Evolutionary conservation across 2,888 invertebrate genomes (phyloP), one percentile per base, ranked within the genome.

Genomic region (Yponomeuta evonymella): DNA sequence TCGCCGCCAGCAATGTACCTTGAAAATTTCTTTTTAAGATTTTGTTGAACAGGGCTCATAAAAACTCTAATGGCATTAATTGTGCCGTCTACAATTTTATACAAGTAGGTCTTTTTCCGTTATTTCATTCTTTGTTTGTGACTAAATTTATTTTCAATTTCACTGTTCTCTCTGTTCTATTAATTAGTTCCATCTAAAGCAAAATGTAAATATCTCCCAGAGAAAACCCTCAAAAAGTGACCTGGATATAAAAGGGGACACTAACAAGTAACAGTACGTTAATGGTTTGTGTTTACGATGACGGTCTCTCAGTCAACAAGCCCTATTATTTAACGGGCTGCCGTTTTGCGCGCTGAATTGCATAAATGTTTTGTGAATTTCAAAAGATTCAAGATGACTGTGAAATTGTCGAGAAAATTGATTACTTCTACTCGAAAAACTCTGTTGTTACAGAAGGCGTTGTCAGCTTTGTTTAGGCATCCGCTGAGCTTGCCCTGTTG

Each of bases 351-450:
- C 87, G 86, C 87, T 90, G 90, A 89, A 90, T 90, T 90, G 89
- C 87, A 89, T 89, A 88, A 91, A 90, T 90, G 88, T 89, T 89
- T 90, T 90, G 89, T 89, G 85, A 83, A 81, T 79, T 83, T 85
- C 86, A 89, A 90, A 90, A 91, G 88, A 88, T 88, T 88, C 82
- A 83, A 88, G 88, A 90, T 88, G 89, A 90, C 88, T 86, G 86
- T 86, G 88, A 90, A 90, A 91, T 89, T 90, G 89, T 90, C 87
- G 85, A 88, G 89, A 90, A 89, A 89, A 90, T 90, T 90, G 89
- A 90, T 90, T 86, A 87, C 84, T 90, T 90, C 86, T 88, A 87
- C 86, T 86, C 79, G 80, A 88, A 83, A 81, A 81, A 85, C 78
- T 80, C 76, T 78, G 81, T 85, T 84, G 83, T 84, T 86, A 78